Evolutionary conservation across 2,888 invertebrate species (phyloP), one percentile per base, ranked within the genome.

Genomic region (Chrysodeixis includens): DNA sequence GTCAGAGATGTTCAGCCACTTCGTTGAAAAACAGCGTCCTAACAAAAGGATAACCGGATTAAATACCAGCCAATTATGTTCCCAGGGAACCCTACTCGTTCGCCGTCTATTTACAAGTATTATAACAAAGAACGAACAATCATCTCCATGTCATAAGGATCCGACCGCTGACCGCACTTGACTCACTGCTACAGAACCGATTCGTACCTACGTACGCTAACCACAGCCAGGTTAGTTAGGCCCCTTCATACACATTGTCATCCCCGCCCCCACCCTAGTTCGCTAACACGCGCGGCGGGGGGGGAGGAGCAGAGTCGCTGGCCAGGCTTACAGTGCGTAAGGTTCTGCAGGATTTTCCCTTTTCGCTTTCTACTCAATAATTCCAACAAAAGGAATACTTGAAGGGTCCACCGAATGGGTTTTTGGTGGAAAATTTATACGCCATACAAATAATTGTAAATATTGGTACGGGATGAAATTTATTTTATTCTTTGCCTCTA

Each of bases 301-400:
- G 59, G 5, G 51, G 58, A 8, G 78, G 56, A 57, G 60, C 49
- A 51, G 20, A 64, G 62, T 74, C 10, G 61, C 16, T 75, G 78
- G 82, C 62, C 55, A 53, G 30, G 58, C 59, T 61, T 58, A 66
- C 14, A 67, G 62, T 74, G 78, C 76, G 74, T 73, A 77, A 74
- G 81, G 76, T 78, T 73, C 71, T 69, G 71, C 69, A 76, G 79
- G 82, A 84, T 84, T 86, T 87, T 83, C 83, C 83, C 83, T 85
- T 87, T 86, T 84, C 82, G 82, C 78, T 82, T 90, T 88, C 85
- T 85, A 85, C 87, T 87, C 87, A 86, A 89, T 88, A 89, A 86
- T 88, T 83, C 74, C 76, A 82, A 89, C 88, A 89, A 90, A 88
- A 84, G 85, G 84, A 85, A 86, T 86, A 83, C 82, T 84, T 76